Percentiles rank a stretch among this genome's conserved stretches.
Conservation (phyloP, 2,888 invertebrate species). For the Oscheius sp. region DNA sequence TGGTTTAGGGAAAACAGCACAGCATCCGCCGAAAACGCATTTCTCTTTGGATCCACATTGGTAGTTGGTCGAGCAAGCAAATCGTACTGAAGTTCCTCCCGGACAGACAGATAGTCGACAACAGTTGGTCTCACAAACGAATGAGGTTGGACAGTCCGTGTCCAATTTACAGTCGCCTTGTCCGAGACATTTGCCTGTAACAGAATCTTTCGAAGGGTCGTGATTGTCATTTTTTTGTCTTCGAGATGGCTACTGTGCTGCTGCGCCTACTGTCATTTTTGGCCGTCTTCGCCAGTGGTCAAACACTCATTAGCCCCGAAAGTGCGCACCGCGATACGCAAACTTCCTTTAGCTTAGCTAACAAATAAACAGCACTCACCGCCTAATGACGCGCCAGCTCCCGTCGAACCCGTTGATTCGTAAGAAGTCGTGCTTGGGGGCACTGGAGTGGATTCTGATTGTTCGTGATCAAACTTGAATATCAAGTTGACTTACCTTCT, state of each 20-base stretch:
- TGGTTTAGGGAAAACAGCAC: conserved; percentile 34
- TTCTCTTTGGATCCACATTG: conserved; percentile 53
- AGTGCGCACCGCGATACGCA: conserved; percentile 35
- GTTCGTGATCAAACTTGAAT: too few species aligned
- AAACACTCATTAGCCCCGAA: conserved; percentile 42
- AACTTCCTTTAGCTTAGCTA: conserved; percentile 36
- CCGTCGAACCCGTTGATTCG: conserved; percentile 1
- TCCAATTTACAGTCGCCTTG: conserved; percentile 50
- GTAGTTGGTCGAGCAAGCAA: conserved; percentile 52
- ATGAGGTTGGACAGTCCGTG: conserved; percentile 59
- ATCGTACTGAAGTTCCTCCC: conserved; percentile 39
- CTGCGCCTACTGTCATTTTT: conserved; percentile 36
- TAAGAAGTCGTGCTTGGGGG: conserved; percentile 24
- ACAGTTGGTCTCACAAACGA: conserved; percentile 54
- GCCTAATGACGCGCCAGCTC: conserved; percentile 31
- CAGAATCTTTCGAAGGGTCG: neutral
- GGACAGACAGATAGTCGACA: conserved; percentile 60
- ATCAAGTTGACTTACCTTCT: neutral
- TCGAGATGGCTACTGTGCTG: conserved; percentile 16
- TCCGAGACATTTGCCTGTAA: conserved; percentile 46
- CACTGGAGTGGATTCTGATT: conserved; percentile 2
- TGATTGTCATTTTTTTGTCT: conserved; percentile 24
- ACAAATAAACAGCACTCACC: conserved; percentile 40
- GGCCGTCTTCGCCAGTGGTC: conserved; percentile 40
- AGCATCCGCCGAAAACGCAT: conserved; percentile 61